A percentile compares a stretch with the other conserved stretches of the same genome.
phyloP scores from a whole-genome alignment of 1,140 invertebrate species.

The Micrasema longulum region DNA sequence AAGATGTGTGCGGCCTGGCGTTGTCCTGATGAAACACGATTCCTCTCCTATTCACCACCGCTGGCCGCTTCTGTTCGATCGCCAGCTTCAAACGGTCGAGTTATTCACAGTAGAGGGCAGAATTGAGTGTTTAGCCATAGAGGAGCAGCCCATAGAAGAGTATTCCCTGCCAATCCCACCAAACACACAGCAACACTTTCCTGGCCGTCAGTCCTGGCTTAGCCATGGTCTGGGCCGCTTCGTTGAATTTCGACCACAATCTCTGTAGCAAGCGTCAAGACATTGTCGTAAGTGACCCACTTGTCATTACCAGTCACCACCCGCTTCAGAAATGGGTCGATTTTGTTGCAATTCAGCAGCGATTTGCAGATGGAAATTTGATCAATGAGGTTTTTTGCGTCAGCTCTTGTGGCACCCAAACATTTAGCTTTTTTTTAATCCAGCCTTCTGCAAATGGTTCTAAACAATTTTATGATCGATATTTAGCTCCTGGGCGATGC shows the following conservation, averaged over 20 bases:
- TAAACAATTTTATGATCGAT: not conserved
- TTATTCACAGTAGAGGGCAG: conserved; percentile 18
- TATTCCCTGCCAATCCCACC: conserved; percentile 21
- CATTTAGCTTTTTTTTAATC: not conserved
- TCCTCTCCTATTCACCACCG: conserved; percentile 11
- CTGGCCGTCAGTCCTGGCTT: too few relatives aligned
- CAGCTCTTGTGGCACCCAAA: too few relatives aligned
- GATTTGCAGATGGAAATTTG: not conserved
- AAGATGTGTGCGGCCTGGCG: conserved; percentile 16
- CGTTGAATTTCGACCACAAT: too few relatives aligned
- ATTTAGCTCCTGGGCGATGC: not conserved
- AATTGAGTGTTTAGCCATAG: conserved; percentile 12
- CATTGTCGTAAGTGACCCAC: too few relatives aligned
- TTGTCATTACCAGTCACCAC: too few relatives aligned
- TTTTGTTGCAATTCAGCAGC: not conserved
- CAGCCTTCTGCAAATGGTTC: not conserved
- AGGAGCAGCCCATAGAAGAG: conserved; percentile 4
- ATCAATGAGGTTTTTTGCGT: too few relatives aligned
- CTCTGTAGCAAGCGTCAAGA: too few relatives aligned
- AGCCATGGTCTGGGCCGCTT: too few relatives aligned
- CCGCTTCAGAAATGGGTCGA: conserved; percentile 1
- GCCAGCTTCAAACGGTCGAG: conserved; percentile 21
- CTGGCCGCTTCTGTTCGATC: conserved; percentile 13
- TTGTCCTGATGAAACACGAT: conserved; percentile 21
- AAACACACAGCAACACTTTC: conserved; percentile 19